These are phyloP conservation scores for Vollenhovia emeryi DNA, from an alignment of 1,140 invertebrate species.

Conservation along the genomic window DNA sequence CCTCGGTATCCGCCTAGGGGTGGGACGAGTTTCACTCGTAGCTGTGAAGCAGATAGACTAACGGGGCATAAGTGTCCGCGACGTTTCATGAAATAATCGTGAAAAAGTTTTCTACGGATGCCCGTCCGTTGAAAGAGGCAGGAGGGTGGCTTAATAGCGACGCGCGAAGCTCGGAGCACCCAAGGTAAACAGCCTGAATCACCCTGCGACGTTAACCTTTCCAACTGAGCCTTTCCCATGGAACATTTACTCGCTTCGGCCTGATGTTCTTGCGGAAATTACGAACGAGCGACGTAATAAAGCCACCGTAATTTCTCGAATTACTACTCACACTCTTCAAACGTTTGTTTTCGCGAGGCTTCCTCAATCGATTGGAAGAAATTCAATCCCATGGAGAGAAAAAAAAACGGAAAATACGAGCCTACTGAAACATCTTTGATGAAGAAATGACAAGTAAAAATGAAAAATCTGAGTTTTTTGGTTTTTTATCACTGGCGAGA, in stretches of 20 bases:
- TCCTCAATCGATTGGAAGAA: background rate
- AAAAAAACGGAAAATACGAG: background rate
- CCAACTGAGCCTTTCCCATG: conserved; percentile 55
- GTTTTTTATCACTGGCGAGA: too few species aligned
- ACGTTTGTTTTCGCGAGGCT: background rate
- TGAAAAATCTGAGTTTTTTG: too few species aligned
- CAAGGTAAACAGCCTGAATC: conserved; percentile 55
- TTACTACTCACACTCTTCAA: conserved; percentile 24
- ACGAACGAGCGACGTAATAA: conserved; percentile 44
- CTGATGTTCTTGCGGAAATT: conserved; percentile 54
- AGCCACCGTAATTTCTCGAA: conserved; percentile 46
- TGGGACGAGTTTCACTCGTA: background rate
- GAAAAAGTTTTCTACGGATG: conserved; percentile 55
- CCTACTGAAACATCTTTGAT: background rate
- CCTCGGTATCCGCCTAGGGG: background rate
- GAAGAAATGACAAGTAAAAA: background rate
- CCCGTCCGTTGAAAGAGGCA: conserved; percentile 15
- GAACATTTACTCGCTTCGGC: conserved; percentile 39
- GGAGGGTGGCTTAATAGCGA: conserved; percentile 45
- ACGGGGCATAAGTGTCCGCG: conserved; percentile 47
- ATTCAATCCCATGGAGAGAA: background rate
- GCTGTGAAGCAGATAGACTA: conserved; percentile 25
- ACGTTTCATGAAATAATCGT: conserved; percentile 60
- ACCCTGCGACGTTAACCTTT: conserved; percentile 54
- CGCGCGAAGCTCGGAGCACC: conserved; percentile 30